Percentiles rank a stretch among this genome's conserved stretches.
Conservation (phyloP, 2,113 vertebrate species). For the Aythya baeri region DNA sequence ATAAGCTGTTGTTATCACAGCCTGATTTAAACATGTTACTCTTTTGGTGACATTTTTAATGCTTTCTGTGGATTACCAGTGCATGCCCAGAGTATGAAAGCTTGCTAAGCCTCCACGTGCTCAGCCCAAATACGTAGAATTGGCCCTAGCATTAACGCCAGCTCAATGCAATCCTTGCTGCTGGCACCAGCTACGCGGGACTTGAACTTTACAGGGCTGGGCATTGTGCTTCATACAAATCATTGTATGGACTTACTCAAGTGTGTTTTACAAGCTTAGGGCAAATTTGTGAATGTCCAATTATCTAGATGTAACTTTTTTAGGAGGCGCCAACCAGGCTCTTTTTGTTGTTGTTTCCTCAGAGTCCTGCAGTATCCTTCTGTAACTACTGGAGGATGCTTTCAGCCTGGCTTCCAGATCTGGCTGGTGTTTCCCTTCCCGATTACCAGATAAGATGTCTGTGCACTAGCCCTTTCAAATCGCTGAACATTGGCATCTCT, state of each 20-base stretch:
- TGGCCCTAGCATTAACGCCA: background rate
- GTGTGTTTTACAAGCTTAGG: conserved; percentile 33
- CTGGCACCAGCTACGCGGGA: background rate
- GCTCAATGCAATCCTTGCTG: conserved; percentile 38
- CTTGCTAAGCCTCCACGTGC: conserved; percentile 53
- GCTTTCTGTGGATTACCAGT: conserved; percentile 39
- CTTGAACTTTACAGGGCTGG: background rate
- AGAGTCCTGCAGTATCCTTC: background rate
- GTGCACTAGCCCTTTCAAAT: background rate
- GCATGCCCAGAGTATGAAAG: background rate
- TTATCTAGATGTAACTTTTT: conserved; percentile 29
- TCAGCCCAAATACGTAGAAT: background rate
- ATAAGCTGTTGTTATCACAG: background rate
- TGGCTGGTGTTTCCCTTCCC: background rate
- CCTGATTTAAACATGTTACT: background rate
- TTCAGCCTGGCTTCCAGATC: background rate
- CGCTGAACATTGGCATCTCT: background rate
- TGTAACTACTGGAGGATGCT: background rate
- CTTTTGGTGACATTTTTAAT: conserved; percentile 36
- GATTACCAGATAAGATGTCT: background rate
- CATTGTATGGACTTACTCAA: conserved; percentile 28
- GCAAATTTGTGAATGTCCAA: conserved; percentile 14
- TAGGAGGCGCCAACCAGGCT: background rate
- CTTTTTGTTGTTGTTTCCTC: background rate
- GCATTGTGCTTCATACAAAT: background rate